Percentiles rank a stretch among this genome's conserved stretches.
phyloP scores from a whole-genome alignment of 2,113 vertebrate species.

The Prunella fulvescens region DNA sequence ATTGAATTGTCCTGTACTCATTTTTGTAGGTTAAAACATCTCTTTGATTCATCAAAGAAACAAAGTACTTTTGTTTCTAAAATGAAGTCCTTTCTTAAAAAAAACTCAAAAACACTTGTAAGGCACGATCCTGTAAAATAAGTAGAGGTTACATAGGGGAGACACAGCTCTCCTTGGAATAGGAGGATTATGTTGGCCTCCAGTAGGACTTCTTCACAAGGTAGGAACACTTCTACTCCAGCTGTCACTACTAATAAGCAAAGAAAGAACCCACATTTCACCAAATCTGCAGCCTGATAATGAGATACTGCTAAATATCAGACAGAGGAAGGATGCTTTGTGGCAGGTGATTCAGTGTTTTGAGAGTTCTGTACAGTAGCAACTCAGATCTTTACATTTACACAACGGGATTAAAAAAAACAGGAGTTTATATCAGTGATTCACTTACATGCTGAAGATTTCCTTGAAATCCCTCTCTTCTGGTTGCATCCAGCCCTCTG shows the following conservation, averaged over 20 bases:
- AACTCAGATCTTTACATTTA: not conserved
- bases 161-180: not conserved
- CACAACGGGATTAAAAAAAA: not conserved
- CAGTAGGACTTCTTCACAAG: not conserved
- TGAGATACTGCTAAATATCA: not conserved
- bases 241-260: not conserved
- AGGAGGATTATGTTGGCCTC: rapidly evolving
- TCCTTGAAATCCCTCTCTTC: not conserved
- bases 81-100: not conserved
- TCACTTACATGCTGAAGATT: not conserved
- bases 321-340: not conserved
- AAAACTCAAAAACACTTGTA: not conserved
- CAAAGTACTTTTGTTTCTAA: not conserved
- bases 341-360: not conserved
- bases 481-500: not conserved
- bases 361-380: not conserved
- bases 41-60: not conserved
- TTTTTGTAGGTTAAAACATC: not conserved
- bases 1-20: not conserved
- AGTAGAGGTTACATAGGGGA: not conserved
- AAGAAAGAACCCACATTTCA: not conserved
- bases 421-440: not conserved
- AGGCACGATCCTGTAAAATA: not conserved
- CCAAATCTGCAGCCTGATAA: not conserved
- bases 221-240: not conserved